Evolutionary conservation across 2,113 vertebrate genomes (phyloP).

Genomic region (Festucalex cinctus): DNA sequence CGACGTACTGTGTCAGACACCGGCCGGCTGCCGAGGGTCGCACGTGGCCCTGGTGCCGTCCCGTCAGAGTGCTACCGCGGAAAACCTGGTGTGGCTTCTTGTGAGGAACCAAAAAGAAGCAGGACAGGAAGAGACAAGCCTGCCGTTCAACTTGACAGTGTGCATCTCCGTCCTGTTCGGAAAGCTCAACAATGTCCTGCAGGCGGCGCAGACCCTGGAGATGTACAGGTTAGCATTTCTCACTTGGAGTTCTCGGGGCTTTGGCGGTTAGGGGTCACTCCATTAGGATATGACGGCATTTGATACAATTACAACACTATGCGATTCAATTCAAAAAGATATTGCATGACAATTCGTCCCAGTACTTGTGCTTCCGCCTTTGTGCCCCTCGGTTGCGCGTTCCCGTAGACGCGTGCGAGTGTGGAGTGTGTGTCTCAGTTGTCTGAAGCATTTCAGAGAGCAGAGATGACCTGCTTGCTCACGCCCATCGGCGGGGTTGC

Average conservation of each 20-base stretch:
- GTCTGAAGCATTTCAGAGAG: too few species aligned
- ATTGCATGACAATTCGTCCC: too few species aligned
- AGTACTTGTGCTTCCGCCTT: too few species aligned
- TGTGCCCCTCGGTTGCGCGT: too few species aligned
- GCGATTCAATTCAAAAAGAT: too few species aligned
- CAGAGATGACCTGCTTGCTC: too few species aligned
- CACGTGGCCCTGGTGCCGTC: slow-evolving; percentile 37
- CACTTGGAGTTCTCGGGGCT: not conserved
- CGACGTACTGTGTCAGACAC: slow-evolving; percentile 54
- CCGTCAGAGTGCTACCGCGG: accelerated
- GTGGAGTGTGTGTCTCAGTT: too few species aligned
- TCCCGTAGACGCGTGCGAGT: too few species aligned
- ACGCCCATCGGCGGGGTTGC: too few species aligned
- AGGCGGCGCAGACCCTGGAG: slow-evolving; percentile 75
- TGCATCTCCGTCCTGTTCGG: slow-evolving; percentile 78
- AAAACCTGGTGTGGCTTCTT: slow-evolving; percentile 33
- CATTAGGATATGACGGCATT: not conserved
- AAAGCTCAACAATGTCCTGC: slow-evolving; percentile 75
- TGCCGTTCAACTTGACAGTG: slow-evolving; percentile 70
- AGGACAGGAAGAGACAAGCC: not conserved
- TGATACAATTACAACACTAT: not conserved
- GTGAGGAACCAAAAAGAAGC: slow-evolving; percentile 65
- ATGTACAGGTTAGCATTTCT: slow-evolving; percentile 71
- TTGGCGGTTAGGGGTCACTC: not conserved
- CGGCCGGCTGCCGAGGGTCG: slow-evolving; percentile 9